phyloP scores from a whole-genome alignment of 2,888 invertebrate species.

The Leptopilina drosophilae region DNA sequence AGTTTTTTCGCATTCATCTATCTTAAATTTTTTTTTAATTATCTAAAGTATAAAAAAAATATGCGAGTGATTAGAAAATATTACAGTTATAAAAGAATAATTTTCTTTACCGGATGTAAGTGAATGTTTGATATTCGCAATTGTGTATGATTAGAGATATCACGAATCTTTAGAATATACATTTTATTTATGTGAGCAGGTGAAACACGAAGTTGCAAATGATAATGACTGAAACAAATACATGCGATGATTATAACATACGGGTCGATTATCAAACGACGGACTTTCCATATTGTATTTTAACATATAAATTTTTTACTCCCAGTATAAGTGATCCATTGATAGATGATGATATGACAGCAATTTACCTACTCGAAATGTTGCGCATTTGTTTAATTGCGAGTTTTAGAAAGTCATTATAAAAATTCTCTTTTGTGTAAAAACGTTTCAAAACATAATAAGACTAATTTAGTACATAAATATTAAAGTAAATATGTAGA shows the following conservation, averaged over 20 bases:
- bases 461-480: too few relatives aligned
- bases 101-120: conserved; percentile 21
- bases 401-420: conserved; percentile 6
- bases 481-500: too few relatives aligned
- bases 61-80: neutral
- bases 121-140: conserved; percentile 18
- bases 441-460: neutral
- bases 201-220: conserved; percentile 69
- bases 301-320: conserved; percentile 59
- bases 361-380: neutral
- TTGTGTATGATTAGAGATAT: conserved; percentile 45
- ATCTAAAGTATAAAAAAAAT: too few relatives aligned
- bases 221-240: conserved; percentile 75
- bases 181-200: conserved; percentile 66
- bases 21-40: neutral
- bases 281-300: conserved; percentile 74
- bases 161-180: conserved; percentile 47
- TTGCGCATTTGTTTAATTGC: neutral
- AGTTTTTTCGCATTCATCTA: too few relatives aligned
- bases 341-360: conserved; percentile 4
- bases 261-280: conserved; percentile 75
- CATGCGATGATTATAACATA: conserved; percentile 74
- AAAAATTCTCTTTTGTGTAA: neutral
- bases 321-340: conserved; percentile 46
- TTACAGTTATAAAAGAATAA: neutral